Evolutionary conservation across 2,888 invertebrate genomes (phyloP), one percentile per base, ranked within the genome.

Genomic region (Drosophila meridiana): DNA sequence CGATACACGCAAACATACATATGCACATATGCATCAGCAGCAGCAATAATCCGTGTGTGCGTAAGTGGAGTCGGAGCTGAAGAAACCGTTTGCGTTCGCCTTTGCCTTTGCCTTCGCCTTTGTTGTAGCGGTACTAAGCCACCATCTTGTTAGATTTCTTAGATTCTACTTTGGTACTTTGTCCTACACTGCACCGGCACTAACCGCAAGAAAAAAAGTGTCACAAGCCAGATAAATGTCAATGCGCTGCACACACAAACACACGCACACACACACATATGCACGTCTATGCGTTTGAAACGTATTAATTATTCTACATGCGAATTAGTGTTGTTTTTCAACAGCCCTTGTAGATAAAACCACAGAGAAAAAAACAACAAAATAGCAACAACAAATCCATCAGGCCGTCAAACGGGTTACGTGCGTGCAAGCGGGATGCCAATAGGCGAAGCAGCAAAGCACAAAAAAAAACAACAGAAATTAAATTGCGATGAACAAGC

Each of bases 401-500:
- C 52, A 63, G 36, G n/a, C 45, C 28, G 32, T 30, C 53, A 61
- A 79, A 77, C 63, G 73, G 67, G 69, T 79, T 82, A 73, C 65
- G 69, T 70, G 48, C 43, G 73, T 63, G 71, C 34, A 65, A 80
- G 60, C 64, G 78, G 68, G 81, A 80, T 45, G 65, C 34, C 64
- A 73, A 76, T 68, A 84, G 38, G 38, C 45, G 47, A 59, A 40
- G 47, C 52, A 52, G 50, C 50, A 32, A 9, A 20, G 20, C 4
- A 32, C 9, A 47, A 36, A 43, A 62, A 62, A 64, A 74, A 71
- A 61, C 38, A 71, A 75, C 65, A 60, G 13, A 66, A 69, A 69
- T 79, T 76, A 73, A 82, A 80, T 80, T 63, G 80, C 80, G 75
- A 85, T 87, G 87, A 85, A 85, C 81, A 74, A 72, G 82, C 83